A percentile compares a stretch with the other conserved stretches of the same genome.
Conservation (phyloP, 2,797 vertebrate species). For the Acanthis flammea region DNA sequence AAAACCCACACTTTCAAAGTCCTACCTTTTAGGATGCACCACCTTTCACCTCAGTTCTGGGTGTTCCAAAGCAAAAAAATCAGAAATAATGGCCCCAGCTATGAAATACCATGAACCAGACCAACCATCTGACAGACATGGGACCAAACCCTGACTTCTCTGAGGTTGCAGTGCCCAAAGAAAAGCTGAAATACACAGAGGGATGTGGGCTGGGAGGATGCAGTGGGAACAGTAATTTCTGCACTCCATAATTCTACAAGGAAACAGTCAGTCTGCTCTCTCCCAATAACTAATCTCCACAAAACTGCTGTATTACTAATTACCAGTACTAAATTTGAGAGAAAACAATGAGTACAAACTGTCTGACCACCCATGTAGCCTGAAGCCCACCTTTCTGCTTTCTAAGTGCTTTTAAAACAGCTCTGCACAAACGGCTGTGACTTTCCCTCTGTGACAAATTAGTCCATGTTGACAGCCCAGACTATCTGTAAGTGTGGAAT, state of each 20-base stretch:
- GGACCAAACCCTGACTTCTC: not conserved
- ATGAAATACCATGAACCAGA: not conserved
- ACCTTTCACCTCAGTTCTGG: not conserved
- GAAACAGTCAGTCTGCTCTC: not conserved
- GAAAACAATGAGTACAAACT: constrained; percentile 18
- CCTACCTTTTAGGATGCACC: not conserved
- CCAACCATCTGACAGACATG: not conserved
- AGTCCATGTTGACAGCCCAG: not conserved
- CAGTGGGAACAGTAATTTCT: not conserved
- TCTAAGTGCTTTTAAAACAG: constrained; percentile 16
- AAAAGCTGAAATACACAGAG: not conserved
- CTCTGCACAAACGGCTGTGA: not conserved
- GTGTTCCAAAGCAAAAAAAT: not conserved
- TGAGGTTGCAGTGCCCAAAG: not conserved
- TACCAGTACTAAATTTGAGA: not conserved
- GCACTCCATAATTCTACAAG: not conserved
- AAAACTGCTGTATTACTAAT: constrained; percentile 19
- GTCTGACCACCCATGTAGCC: constrained; percentile 14
- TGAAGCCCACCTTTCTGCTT: constrained; percentile 40
- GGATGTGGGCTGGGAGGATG: not conserved
- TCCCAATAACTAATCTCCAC: not conserved
- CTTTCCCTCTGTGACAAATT: constrained; percentile 6
- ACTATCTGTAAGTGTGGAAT: constrained; percentile 43
- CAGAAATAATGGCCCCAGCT: not conserved
- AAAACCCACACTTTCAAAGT: not conserved